Evolutionary conservation across 1,140 invertebrate genomes (phyloP).

Genomic region (Sesamia nonagrioides): DNA sequence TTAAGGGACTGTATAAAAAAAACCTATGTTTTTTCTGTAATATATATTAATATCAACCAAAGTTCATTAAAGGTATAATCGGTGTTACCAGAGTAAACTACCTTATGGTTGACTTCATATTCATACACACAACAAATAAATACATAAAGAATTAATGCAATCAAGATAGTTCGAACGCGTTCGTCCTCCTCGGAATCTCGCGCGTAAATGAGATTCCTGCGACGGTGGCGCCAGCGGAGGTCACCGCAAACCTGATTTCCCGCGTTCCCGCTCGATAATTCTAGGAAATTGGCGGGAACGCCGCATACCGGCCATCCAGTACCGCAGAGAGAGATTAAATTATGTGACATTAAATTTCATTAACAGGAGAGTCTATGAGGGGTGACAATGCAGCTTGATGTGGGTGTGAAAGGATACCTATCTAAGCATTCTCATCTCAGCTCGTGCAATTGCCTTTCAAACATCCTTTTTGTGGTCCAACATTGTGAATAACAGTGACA

Average conservation of each 20-base stretch:
- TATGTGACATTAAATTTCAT: conserved; percentile 51
- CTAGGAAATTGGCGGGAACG: conserved; percentile 55
- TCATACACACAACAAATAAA: background rate
- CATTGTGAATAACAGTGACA: too few species aligned
- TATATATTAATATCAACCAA: too few species aligned
- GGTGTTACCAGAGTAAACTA: background rate
- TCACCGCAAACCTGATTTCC: conserved; percentile 57
- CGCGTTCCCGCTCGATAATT: conserved; percentile 56
- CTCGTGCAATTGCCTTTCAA: background rate
- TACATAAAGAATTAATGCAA: background rate
- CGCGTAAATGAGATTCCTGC: conserved; percentile 55
- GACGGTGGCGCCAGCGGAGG: conserved; percentile 52
- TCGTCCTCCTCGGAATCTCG: conserved; percentile 36
- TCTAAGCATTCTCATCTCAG: too few species aligned
- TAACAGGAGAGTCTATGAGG: conserved; percentile 38
- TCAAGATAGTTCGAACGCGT: conserved; percentile 1
- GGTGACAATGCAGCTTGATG: background rate
- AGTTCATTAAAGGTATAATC: too few species aligned
- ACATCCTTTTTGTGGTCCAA: background rate
- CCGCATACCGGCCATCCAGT: conserved; percentile 14
- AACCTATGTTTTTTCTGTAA: too few species aligned
- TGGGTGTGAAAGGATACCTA: background rate
- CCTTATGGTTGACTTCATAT: too few species aligned
- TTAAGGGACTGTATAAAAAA: too few species aligned
- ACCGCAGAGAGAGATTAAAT: conserved; percentile 49